phyloP scores from a whole-genome alignment of 2,888 invertebrate genomes.

The Tuberolachnus salignus region DNA sequence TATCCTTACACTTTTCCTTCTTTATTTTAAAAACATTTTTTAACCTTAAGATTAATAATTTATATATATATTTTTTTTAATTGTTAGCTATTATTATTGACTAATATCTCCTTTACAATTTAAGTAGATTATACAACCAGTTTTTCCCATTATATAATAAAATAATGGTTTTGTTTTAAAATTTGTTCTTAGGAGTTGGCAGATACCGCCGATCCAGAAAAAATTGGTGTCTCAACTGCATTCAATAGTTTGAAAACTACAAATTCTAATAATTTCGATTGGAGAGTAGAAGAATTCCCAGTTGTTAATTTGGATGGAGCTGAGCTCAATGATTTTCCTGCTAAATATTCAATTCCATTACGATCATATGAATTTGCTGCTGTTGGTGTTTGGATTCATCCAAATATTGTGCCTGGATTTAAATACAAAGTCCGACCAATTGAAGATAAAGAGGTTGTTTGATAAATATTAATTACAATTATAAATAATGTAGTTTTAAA shows the following conservation, averaged over 20 bases:
- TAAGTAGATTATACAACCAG: background rate
- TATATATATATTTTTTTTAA: too few relatives aligned
- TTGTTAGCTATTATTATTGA: background rate
- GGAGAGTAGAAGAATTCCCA: constrained; percentile 53
- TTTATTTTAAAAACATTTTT: background rate
- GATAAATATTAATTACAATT: background rate
- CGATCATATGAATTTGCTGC: constrained; percentile 72
- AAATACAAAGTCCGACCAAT: constrained; percentile 74
- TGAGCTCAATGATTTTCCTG: constrained; percentile 71
- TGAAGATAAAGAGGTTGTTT: constrained; percentile 60
- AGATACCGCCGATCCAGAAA: constrained; percentile 28
- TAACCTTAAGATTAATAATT: constrained; percentile 13
- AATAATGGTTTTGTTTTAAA: constrained; percentile 17
- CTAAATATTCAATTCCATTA: constrained; percentile 70
- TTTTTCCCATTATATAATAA: background rate
- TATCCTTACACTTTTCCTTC: background rate
- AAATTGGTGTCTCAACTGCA: background rate
- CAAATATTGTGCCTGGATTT: constrained; percentile 75
- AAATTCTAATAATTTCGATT: background rate
- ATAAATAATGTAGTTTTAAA: background rate
- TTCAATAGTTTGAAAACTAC: constrained; percentile 26
- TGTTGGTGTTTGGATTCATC: constrained; percentile 76
- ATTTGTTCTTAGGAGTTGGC: constrained; percentile 51
- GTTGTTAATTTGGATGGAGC: constrained; percentile 66
- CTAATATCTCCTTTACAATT: constrained; percentile 24